Conservation (phyloP, 2,888 invertebrate genomes). For the Eupithecia centaureata region DNA sequence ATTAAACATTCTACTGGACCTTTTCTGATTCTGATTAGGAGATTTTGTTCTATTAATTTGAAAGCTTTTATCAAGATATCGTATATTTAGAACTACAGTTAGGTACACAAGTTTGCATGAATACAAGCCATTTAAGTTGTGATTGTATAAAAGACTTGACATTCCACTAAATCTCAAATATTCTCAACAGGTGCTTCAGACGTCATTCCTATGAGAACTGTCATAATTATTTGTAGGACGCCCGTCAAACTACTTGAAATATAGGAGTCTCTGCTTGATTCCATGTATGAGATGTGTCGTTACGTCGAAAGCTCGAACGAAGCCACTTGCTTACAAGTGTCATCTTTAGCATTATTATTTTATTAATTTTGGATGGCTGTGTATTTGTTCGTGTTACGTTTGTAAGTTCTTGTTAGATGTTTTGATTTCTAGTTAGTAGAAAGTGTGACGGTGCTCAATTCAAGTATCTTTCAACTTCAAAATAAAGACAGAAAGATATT, state of each 20-base stretch:
- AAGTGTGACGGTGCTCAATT: conserved; percentile 3
- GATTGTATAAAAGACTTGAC: conserved; percentile 26
- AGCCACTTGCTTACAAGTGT: conserved; percentile 35
- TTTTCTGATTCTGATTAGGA: background rate
- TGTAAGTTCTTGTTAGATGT: background rate
- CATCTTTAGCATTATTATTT: conserved; percentile 35
- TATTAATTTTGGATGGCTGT: conserved; percentile 23
- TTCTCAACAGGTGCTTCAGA: conserved; percentile 59
- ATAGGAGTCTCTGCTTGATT: conserved; percentile 30
- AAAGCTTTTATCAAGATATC: background rate
- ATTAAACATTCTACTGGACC: conserved; percentile 19
- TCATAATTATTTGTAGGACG: conserved; percentile 73
- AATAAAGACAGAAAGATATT: background rate
- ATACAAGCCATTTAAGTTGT: background rate
- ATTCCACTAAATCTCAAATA: conserved; percentile 35
- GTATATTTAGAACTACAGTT: background rate
- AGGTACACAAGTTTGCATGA: too few species aligned
- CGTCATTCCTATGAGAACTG: conserved; percentile 69
- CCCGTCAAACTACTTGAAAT: conserved; percentile 48
- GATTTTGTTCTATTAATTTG: background rate
- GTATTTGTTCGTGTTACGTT: conserved; percentile 15
- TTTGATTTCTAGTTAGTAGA: conserved; percentile 13
- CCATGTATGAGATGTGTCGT: conserved; percentile 41
- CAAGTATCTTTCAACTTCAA: background rate
- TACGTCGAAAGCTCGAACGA: conserved; percentile 36